Evolutionary conservation across 2,888 invertebrate species (phyloP).

Genomic region (Seira musarum): DNA sequence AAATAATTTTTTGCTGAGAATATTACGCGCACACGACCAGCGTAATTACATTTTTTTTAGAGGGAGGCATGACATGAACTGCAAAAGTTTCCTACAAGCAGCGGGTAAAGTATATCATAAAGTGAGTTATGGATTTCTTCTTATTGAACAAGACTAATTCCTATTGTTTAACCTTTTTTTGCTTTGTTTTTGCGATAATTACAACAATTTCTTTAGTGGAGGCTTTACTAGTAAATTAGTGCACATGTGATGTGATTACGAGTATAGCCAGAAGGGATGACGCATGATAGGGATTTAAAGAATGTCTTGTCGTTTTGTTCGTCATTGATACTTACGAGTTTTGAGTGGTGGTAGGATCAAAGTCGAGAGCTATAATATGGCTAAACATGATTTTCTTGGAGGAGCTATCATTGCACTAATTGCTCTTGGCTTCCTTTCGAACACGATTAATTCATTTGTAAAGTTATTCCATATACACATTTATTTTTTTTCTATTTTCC

Average conservation of each 20-base stretch:
- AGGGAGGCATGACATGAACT: neutral
- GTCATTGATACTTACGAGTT: constrained; percentile 11
- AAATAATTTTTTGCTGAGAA: constrained; percentile 44
- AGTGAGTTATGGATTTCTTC: neutral
- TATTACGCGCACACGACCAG: constrained; percentile 49
- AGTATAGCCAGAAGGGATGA: no score
- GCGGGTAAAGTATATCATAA: neutral
- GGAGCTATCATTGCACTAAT: constrained; percentile 48
- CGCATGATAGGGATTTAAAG: no score
- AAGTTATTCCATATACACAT: constrained; percentile 1
- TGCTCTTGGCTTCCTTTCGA: constrained; percentile 61
- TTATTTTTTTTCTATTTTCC: constrained; percentile 36
- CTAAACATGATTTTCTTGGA: constrained; percentile 18
- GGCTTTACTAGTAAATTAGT: no score
- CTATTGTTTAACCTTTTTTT: constrained; percentile 12
- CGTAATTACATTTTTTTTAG: constrained; percentile 35
- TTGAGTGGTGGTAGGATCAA: constrained; percentile 2
- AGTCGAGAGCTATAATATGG: neutral
- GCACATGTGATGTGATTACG: no score
- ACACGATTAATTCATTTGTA: constrained; percentile 62
- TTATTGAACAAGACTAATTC: constrained; percentile 7
- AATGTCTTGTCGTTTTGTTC: neutral
- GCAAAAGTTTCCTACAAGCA: neutral
- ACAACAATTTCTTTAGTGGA: neutral
- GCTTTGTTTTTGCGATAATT: neutral